These are phyloP conservation scores for Verasper variegatus DNA, from an alignment of 2,113 vertebrate genomes.

Conservation along the genomic window DNA sequence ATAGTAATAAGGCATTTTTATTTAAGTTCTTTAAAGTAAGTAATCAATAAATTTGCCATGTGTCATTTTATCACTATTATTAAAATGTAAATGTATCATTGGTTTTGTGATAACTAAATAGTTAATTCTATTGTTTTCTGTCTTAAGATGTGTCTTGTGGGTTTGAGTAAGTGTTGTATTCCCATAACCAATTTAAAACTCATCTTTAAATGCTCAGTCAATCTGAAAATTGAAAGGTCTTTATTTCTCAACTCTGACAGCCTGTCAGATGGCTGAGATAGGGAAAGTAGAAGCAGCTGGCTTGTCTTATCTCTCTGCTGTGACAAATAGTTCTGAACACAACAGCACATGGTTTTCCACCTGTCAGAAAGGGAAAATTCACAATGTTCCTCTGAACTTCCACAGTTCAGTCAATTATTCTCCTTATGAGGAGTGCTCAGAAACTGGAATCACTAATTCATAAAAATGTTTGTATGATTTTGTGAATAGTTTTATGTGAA, in stretches of 20 bases:
- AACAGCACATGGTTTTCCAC: conserved; percentile 26
- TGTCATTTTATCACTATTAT: not conserved
- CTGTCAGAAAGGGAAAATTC: conserved; percentile 35
- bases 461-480: too few species aligned
- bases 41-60: too few species aligned
- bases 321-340: conserved; percentile 1
- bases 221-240: conserved; percentile 35
- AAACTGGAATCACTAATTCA: too few species aligned
- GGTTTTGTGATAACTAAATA: not conserved
- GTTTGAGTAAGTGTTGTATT: not conserved
- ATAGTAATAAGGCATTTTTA: not conserved
- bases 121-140: not conserved
- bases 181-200: not conserved
- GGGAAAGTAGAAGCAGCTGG: conserved; percentile 8
- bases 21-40: too few species aligned
- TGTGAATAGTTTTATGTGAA: too few species aligned
- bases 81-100: not conserved
- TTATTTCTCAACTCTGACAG: conserved; percentile 38
- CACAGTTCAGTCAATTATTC: not conserved
- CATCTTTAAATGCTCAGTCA: conserved; percentile 5
- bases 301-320: conserved; percentile 40
- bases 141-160: not conserved
- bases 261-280: conserved; percentile 50
- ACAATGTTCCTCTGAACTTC: not conserved
- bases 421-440: not conserved